A percentile compares a stretch with the other conserved stretches of the same genome.
Conservation (phyloP, 2,797 vertebrate species). For the Hippocampus kuda region DNA sequence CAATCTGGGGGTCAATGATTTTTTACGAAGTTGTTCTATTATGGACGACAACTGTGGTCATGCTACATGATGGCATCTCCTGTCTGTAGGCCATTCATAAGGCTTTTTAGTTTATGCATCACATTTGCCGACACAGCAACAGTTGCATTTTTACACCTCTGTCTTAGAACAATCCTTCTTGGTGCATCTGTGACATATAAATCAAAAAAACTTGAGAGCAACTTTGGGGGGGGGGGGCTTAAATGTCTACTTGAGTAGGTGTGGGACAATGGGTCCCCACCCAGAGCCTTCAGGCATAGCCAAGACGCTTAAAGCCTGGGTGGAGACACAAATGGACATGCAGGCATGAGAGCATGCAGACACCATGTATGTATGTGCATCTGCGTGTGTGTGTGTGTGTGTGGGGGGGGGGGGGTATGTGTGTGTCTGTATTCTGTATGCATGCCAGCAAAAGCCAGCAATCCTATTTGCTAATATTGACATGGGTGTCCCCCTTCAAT, state of each 20-base stretch:
- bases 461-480: constrained; percentile 75
- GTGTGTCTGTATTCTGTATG: neutral
- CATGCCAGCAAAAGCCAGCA: constrained; percentile 52
- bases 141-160: constrained; percentile 42
- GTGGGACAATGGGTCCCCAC: constrained; percentile 52
- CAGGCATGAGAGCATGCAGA: constrained; percentile 30
- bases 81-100: constrained; percentile 39
- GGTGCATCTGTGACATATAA: constrained; percentile 55
- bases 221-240: constrained; percentile 42
- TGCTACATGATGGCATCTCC: neutral
- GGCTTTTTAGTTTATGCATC: constrained; percentile 51
- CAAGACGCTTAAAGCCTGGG: constrained; percentile 40
- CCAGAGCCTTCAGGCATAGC: constrained; percentile 39
- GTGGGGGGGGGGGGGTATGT: neutral
- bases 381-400: neutral
- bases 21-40: neutral
- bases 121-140: constrained; percentile 57
- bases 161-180: constrained; percentile 50
- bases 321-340: constrained; percentile 28
- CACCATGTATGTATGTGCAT: constrained; percentile 9
- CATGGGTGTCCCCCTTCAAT: constrained; percentile 70
- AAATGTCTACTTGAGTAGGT: constrained; percentile 55
- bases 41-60: neutral
- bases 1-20: neutral
- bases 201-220: constrained; percentile 59